Evolutionary conservation across 2,888 invertebrate species (phyloP), one percentile per base, ranked within the genome.

Genomic region (Pammene fasciana): DNA sequence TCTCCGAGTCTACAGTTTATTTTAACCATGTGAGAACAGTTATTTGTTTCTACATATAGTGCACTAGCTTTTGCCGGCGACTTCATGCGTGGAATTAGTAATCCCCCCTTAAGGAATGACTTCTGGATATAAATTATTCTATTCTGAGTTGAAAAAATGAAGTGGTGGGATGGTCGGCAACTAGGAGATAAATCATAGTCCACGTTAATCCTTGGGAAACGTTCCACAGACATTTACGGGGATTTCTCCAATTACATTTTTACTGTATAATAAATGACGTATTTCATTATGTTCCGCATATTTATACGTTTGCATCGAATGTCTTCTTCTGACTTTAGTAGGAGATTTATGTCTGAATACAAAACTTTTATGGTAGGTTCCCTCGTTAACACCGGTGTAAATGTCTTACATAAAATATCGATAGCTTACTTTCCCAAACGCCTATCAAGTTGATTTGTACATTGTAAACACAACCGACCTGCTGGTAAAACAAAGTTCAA

Each of bases 301-400:
- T 89, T 88, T 88, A 87, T 86, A 83, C 79, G 85, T 82, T 82
- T 75, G 81, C 79, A 86, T 89, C 86, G 82, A 86, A 82, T 81
- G 82, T 86, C 85, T 82, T 77, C 77, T 82, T 77, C 79, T 77
- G 76, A 74, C 76, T 78, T 75, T 75, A 76, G 76, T 75, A 71
- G 56, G 80, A 87, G 91, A 92, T 92, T 92, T 92, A 92, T 90
- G 86, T 85, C 71, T 76, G 79, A 77, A 82, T 81, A 87, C 86
- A 88, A 89, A 84, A 85, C 82, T 86, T 92, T 91, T 91, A 90
- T 90, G 82, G 87, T 77, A 82, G 85, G 82, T 77, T 79, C 78
- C 76, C 87, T 92, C 91, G 91, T 92, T 92, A 92, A 91, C 92
- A 89, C 92, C 83, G 81, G 79, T 88, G 91, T 92, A 86, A 90